Evolutionary conservation across 2,888 invertebrate species (phyloP).

Genomic region (Ferdinandea cuprea): DNA sequence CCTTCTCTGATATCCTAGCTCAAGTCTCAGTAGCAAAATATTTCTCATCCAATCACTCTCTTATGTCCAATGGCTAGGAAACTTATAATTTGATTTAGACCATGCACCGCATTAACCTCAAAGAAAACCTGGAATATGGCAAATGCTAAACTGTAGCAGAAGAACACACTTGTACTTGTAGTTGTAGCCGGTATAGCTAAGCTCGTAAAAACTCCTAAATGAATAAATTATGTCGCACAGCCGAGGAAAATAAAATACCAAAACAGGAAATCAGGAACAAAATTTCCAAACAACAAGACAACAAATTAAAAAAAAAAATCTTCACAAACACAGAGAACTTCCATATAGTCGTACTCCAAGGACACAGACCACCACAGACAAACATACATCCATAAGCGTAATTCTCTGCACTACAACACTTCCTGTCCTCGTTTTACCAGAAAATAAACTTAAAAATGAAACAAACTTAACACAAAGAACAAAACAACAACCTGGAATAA

Average conservation of each 20-base stretch:
- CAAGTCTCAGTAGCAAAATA: background rate
- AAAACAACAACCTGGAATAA: slow-evolving; percentile 48
- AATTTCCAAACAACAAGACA: background rate
- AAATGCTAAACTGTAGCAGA: slow-evolving; percentile 34
- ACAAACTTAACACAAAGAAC: background rate
- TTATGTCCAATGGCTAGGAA: background rate
- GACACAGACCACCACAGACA: slow-evolving; percentile 42
- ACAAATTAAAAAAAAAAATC: slow-evolving; percentile 24
- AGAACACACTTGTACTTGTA: background rate
- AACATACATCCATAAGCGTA: slow-evolving; percentile 14
- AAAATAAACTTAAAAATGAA: slow-evolving; percentile 34
- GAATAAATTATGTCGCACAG: slow-evolving; percentile 63
- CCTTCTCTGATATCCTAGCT: no score
- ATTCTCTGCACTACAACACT: slow-evolving; percentile 38
- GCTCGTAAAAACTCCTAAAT: slow-evolving; percentile 51
- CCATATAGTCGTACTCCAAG: background rate
- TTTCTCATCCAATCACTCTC: background rate
- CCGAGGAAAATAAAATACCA: slow-evolving; percentile 44
- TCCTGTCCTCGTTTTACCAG: slow-evolving; percentile 53
- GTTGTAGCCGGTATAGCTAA: background rate
- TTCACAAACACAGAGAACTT: background rate
- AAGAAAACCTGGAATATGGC: slow-evolving; percentile 26
- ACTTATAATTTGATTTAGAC: slow-evolving; percentile 21
- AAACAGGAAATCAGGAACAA: slow-evolving; percentile 42
- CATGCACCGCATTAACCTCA: slow-evolving; percentile 41